Conservation (phyloP, 1,140 invertebrate genomes). For the Drosophila sechellia region DNA sequence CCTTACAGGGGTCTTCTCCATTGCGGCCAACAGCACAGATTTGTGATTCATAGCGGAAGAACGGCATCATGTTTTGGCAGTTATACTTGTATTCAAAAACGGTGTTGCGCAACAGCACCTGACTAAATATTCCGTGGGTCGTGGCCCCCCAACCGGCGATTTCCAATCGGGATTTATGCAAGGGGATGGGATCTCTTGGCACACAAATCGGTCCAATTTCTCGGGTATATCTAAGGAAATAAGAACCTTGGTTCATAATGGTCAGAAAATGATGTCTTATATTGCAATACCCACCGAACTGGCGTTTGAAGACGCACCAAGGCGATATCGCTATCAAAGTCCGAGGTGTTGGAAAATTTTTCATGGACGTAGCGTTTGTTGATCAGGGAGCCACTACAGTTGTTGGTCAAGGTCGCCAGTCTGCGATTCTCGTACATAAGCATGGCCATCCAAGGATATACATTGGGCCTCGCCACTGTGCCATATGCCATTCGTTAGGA, state of each 20-base stretch:
- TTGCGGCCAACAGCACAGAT: conserved; percentile 87
- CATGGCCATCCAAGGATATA: neutral
- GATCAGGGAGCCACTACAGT: conserved; percentile 84
- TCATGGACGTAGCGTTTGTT: conserved; percentile 87
- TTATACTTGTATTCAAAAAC: neutral
- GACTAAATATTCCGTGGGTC: conserved; percentile 86
- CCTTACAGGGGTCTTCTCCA: conserved; percentile 88
- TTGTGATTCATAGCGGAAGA: conserved; percentile 82
- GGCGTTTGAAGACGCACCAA: conserved; percentile 87
- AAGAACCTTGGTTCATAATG: neutral
- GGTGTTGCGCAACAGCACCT: conserved; percentile 29
- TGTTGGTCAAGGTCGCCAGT: neutral
- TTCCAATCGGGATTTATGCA: conserved; percentile 77
- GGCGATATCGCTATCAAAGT: conserved; percentile 90
- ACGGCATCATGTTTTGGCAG: neutral
- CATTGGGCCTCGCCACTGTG: neutral
- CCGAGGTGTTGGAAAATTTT: conserved; percentile 85
- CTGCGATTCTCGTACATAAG: neutral
- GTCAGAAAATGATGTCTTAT: neutral
- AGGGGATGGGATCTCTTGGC: conserved; percentile 84
- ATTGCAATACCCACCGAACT: conserved; percentile 76
- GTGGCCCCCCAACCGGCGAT: conserved; percentile 94
- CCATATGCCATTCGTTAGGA: neutral
- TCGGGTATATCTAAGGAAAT: conserved; percentile 84
- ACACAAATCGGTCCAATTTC: conserved; percentile 93